Percentiles rank a stretch among this genome's conserved stretches.
These are phyloP conservation scores for Polydrusus cervinus DNA, from an alignment of 2,888 invertebrate species.

Conservation along the genomic window DNA sequence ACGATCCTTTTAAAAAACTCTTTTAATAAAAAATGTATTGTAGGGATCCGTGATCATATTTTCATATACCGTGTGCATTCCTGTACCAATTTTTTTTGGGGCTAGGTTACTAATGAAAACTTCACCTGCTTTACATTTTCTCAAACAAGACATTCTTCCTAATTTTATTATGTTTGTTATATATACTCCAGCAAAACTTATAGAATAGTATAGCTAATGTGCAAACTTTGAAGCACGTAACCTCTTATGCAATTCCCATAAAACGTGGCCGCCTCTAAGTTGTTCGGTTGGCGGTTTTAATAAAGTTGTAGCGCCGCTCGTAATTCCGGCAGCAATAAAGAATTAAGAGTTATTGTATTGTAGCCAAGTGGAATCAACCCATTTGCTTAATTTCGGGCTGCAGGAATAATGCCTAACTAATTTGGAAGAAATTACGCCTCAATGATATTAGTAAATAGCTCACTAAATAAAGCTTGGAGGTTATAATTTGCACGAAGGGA, in stretches of 20 bases:
- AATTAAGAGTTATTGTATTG: conserved; percentile 45
- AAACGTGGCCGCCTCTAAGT: conserved; percentile 11
- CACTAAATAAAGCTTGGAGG: conserved; percentile 6
- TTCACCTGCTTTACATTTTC: background rate
- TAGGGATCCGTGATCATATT: too few relatives aligned
- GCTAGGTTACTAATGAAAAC: background rate
- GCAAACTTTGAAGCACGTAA: conserved; percentile 1
- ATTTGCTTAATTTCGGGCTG: conserved; percentile 34
- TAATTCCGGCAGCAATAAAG: conserved; percentile 43
- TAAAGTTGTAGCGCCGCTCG: conserved; percentile 36
- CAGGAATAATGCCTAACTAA: conserved; percentile 38
- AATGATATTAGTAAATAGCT: conserved; percentile 32
- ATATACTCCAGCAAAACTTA: background rate
- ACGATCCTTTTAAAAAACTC: too few relatives aligned
- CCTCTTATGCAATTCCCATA: conserved; percentile 8
- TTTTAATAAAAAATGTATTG: too few relatives aligned
- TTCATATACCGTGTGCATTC: too few relatives aligned
- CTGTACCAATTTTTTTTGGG: too few relatives aligned
- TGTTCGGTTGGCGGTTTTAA: conserved; percentile 23
- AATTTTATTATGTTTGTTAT: background rate
- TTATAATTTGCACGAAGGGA: background rate
- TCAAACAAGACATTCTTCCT: background rate
- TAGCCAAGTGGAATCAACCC: conserved; percentile 27
- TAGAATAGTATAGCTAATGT: background rate
- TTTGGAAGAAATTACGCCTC: conserved; percentile 25